Percentiles rank a stretch among this genome's conserved stretches.
Conservation (phyloP, 64 coral and sea anemone species). For the Porites lutea region DNA sequence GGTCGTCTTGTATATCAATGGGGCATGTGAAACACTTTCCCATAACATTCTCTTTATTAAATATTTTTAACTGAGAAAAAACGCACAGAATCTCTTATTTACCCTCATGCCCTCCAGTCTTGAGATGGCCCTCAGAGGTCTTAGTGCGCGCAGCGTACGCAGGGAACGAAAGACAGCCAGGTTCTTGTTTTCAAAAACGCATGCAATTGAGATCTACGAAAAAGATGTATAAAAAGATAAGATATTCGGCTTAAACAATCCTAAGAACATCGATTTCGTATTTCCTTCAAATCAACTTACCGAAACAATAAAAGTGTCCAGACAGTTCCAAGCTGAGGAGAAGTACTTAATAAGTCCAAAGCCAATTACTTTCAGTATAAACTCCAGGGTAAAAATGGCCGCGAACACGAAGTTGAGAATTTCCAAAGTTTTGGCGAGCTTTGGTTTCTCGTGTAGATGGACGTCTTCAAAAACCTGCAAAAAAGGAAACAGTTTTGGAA, state of each 20-base stretch:
- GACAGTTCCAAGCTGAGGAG: slow-evolving; percentile 65
- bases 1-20: no score
- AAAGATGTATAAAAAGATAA: background rate
- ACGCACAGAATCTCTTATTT: background rate
- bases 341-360: slow-evolving; percentile 67
- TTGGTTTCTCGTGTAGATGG: slow-evolving; percentile 55
- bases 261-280: background rate
- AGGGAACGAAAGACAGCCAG: slow-evolving; percentile 86
- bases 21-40: background rate
- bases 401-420: slow-evolving; percentile 71
- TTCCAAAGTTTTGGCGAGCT: slow-evolving; percentile 40
- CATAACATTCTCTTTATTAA: background rate
- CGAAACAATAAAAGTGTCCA: slow-evolving; percentile 74
- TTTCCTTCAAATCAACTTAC: background rate
- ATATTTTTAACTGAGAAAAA: background rate
- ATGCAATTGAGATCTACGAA: slow-evolving; percentile 76
- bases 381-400: slow-evolving; percentile 53
- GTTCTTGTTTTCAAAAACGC: slow-evolving; percentile 76
- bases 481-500: background rate
- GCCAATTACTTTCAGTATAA: slow-evolving; percentile 59
- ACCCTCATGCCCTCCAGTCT: slow-evolving; percentile 94
- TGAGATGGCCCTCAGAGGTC: slow-evolving; percentile 86
- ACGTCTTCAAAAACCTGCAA: slow-evolving; percentile 75
- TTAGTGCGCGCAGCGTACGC: slow-evolving; percentile 78
- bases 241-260: no score